Evolutionary conservation across 1,140 invertebrate genomes (phyloP), one percentile per base, ranked within the genome.

Genomic region (Ruditapes philippinarum): DNA sequence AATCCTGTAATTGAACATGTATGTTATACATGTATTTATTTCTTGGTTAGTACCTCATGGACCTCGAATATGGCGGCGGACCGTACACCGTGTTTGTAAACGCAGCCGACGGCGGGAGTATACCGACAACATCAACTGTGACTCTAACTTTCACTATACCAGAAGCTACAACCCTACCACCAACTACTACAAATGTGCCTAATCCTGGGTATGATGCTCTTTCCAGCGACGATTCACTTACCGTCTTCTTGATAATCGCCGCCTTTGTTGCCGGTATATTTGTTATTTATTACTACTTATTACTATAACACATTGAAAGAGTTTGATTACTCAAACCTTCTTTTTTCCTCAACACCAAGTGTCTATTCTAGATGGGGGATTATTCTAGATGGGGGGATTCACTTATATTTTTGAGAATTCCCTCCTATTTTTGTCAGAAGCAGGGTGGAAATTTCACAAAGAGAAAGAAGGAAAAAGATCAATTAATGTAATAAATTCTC

Each of bases 81-180:
- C 80, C 80, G 0, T 83, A 40, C 31, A 36, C 54, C 19, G 36
- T 83, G 17, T 83, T 42, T 31, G 36, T 83, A 4, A 25, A 38
- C 0, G 80, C 60, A 1, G 19, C 28, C 19, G 80, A 83, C 60
- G 80, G 60, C 0, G 80, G 80, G 28, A 65, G 12, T 5, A 19
- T 40, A 19, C 19, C 80, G 11, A 38, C 1, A 11, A 68, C 80
- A 0, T 33, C 36, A n/a, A 83, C 80, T 0, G 80, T 38, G 19
- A 83, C 80, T 12, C 33, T 83, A 1, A 49, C 11, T 36, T 83
- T 83, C 36, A 65, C 19, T 22, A 28, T 83, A 49, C 80, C 80
- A 7, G 40, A 65, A 40, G 80, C 80, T 31, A 83, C 80, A 17
- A 68, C 57, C 7, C 57, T 42, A 7, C 22, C 57, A 42, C 80